A percentile compares a stretch with the other conserved stretches of the same genome.
Evolutionary conservation across 1,140 invertebrate genomes (phyloP).

Genomic region (Bombus superbus): DNA sequence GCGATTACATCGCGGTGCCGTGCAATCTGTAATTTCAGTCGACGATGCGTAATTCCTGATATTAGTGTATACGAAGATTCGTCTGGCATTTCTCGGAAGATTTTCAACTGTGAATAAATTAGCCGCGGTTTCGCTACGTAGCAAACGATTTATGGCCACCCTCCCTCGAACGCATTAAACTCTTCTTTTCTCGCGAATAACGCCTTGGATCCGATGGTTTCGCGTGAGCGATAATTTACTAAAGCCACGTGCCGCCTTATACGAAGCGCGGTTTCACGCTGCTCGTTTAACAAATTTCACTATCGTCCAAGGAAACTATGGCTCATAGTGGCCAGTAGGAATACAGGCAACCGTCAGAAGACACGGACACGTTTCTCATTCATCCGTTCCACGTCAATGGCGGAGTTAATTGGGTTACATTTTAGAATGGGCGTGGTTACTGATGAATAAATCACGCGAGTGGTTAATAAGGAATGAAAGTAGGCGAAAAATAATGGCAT

Average conservation of each 20-base stretch:
- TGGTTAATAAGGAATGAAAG: too few relatives aligned
- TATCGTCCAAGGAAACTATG: neutral
- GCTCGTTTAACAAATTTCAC: neutral
- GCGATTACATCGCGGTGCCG: constrained; percentile 1
- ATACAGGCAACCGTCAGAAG: neutral
- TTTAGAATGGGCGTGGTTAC: neutral
- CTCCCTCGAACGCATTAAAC: neutral
- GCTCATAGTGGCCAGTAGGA: neutral
- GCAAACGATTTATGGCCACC: constrained; percentile 1
- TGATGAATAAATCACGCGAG: neutral
- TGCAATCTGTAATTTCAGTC: constrained; percentile 15
- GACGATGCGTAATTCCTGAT: constrained; percentile 11
- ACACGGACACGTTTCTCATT: neutral
- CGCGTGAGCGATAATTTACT: neutral
- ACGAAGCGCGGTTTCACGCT: neutral
- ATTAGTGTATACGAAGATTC: neutral
- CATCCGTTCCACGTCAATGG: neutral
- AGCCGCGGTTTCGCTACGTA: neutral
- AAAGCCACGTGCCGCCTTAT: neutral
- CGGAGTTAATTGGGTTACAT: neutral
- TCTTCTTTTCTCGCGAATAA: neutral
- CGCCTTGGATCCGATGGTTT: too few relatives aligned
- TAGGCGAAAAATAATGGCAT: too few relatives aligned
- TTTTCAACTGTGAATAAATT: constrained; percentile 5
- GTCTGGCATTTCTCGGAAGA: constrained; percentile 10